A percentile compares a stretch with the other conserved stretches of the same genome.
These are phyloP conservation scores for Crossaster papposus DNA, from an alignment of 53 echinoderm and acorn worm genomes.

Conservation along the genomic window DNA sequence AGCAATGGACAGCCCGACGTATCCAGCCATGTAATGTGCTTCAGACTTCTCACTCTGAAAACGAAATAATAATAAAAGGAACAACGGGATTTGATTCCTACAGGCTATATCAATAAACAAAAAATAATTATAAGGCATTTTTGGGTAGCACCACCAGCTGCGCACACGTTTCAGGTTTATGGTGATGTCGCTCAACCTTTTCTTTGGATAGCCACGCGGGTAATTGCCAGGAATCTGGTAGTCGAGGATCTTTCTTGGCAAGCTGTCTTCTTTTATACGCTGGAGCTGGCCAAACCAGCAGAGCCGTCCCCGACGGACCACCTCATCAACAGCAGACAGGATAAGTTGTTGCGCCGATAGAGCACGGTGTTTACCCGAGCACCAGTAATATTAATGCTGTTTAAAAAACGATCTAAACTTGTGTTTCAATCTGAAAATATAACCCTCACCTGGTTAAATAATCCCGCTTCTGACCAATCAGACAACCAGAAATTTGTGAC, in stretches of 20 bases:
- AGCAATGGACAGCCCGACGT: constrained; percentile 40
- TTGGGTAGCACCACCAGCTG: too few relatives aligned
- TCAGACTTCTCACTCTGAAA: constrained; percentile 8
- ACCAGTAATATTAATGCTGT: too few relatives aligned
- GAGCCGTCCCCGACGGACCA: not conserved
- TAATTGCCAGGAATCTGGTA: not conserved
- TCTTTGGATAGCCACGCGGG: not conserved
- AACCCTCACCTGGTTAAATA: constrained; percentile 37
- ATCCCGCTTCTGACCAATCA: constrained; percentile 78
- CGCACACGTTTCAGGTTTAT: too few relatives aligned
- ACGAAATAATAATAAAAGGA: not conserved
- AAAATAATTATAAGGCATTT: too few relatives aligned
- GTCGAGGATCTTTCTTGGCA: constrained; percentile 2
- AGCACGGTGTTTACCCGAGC: too few relatives aligned
- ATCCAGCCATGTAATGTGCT: constrained; percentile 27
- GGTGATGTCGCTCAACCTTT: not conserved
- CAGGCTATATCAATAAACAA: too few relatives aligned
- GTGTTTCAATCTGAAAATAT: not conserved
- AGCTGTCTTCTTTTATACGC: not conserved
- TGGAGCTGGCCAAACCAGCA: not conserved
- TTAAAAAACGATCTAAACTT: too few relatives aligned
- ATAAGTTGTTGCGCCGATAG: too few relatives aligned
- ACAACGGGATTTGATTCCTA: too few relatives aligned
- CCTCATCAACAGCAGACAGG: not conserved
- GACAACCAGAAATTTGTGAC: constrained; percentile 84